These are phyloP conservation scores for Urechis unicinctus DNA, from an alignment of 2,888 invertebrate species.

Conservation along the genomic window DNA sequence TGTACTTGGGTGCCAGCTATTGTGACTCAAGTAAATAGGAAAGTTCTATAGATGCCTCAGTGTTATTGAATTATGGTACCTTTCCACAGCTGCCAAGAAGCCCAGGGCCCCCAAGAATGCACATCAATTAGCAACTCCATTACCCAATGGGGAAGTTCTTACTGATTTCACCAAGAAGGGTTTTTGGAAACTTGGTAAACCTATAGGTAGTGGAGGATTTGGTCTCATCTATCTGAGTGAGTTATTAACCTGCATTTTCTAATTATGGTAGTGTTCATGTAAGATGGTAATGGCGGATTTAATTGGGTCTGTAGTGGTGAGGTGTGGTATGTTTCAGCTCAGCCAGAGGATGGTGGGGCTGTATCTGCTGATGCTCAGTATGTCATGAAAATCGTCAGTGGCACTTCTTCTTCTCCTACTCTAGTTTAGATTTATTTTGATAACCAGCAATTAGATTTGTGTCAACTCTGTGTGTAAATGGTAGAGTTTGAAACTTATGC, in stretches of 20 bases:
- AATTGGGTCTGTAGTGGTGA: no score
- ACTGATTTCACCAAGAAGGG: slow-evolving; percentile 69
- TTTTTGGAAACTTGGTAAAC: slow-evolving; percentile 76
- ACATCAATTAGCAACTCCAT: slow-evolving; percentile 49
- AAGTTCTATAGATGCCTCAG: no score
- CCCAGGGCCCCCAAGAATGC: slow-evolving; percentile 15
- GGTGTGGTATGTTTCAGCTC: no score
- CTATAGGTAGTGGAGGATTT: slow-evolving; percentile 87
- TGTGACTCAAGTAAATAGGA: no score
- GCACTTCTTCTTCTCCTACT: not conserved
- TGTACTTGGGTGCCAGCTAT: no score
- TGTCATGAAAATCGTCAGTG: no score
- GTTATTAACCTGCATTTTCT: not conserved
- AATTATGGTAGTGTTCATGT: not conserved
- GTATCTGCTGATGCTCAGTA: not conserved
- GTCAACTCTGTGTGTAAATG: not conserved
- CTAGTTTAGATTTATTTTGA: not conserved
- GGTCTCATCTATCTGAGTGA: slow-evolving; percentile 84
- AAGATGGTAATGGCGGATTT: no score
- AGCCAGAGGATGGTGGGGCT: no score
- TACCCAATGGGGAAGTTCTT: slow-evolving; percentile 70
- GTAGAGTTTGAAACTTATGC: not conserved
- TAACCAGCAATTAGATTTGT: not conserved
- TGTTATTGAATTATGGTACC: no score
- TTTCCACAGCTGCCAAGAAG: no score